Evolutionary conservation across 2,113 vertebrate species (phyloP).

Genomic region (Nanorana parkeri): DNA sequence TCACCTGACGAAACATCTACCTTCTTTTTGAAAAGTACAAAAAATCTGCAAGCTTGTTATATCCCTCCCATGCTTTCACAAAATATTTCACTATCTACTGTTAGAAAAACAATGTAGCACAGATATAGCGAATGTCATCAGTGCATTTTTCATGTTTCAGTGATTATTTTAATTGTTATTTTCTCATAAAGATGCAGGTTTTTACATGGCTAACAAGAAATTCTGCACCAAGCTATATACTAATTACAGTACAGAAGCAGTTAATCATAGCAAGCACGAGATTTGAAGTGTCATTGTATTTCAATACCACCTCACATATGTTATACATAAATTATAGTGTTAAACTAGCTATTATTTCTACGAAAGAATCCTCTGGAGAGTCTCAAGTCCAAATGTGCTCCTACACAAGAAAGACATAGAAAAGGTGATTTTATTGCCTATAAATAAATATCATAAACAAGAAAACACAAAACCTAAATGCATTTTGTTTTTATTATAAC

Average conservation of each 20-base stretch:
- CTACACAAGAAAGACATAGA: no score
- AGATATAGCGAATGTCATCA: conserved; percentile 16
- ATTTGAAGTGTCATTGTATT: conserved; percentile 1
- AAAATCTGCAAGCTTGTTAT: background rate
- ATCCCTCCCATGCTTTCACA: background rate
- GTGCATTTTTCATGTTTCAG: background rate
- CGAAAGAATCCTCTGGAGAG: no score
- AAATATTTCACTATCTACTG: background rate
- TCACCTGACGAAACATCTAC: no score
- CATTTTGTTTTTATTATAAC: no score
- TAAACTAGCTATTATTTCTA: no score
- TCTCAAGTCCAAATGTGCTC: no score
- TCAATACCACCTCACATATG: no score
- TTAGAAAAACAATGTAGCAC: background rate
- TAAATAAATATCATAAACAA: no score
- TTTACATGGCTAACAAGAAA: background rate
- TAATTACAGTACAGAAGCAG: conserved; percentile 32
- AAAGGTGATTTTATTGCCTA: no score
- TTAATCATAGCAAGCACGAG: conserved; percentile 18
- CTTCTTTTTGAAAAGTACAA: background rate
- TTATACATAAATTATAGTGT: no score
- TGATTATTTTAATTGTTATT: conserved; percentile 39
- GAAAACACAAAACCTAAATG: no score
- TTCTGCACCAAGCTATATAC: background rate
- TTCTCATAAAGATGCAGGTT: conserved; percentile 10